Evolutionary conservation across 2,113 vertebrate genomes (phyloP).

Genomic region (Muntiacus reevesi): DNA sequence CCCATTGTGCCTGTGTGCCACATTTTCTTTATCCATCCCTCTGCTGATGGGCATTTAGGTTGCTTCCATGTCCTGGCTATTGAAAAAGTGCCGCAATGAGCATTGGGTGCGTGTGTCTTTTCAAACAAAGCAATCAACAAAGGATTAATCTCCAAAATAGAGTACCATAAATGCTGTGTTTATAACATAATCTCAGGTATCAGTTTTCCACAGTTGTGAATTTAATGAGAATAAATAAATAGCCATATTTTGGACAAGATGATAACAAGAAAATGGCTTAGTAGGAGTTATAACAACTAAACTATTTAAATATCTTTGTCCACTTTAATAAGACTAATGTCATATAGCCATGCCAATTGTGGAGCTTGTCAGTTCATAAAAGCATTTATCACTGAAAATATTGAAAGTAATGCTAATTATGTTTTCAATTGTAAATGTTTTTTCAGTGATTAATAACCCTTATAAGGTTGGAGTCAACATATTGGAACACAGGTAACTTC

Average conservation of each 20-base stretch:
- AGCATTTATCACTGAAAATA: background rate
- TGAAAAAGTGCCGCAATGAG: background rate
- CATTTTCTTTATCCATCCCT: background rate
- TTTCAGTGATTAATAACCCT: background rate
- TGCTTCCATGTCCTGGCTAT: background rate
- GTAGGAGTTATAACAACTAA: background rate
- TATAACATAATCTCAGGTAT: background rate
- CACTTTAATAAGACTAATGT: background rate
- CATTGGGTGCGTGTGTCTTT: background rate
- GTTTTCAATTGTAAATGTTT: background rate
- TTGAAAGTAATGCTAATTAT: background rate
- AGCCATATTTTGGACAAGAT: background rate
- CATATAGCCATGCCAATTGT: background rate
- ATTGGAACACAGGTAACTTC: background rate
- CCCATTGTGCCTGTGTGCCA: background rate
- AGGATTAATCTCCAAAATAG: background rate
- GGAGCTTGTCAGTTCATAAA: background rate
- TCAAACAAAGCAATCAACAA: background rate
- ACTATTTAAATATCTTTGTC: background rate
- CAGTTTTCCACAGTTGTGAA: background rate
- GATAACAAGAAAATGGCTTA: background rate
- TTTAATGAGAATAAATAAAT: background rate
- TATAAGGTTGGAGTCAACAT: background rate
- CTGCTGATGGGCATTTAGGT: background rate
- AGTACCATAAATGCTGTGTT: background rate